Conservation (phyloP, 2,888 invertebrate species). For the Plagodis pulveraria region DNA sequence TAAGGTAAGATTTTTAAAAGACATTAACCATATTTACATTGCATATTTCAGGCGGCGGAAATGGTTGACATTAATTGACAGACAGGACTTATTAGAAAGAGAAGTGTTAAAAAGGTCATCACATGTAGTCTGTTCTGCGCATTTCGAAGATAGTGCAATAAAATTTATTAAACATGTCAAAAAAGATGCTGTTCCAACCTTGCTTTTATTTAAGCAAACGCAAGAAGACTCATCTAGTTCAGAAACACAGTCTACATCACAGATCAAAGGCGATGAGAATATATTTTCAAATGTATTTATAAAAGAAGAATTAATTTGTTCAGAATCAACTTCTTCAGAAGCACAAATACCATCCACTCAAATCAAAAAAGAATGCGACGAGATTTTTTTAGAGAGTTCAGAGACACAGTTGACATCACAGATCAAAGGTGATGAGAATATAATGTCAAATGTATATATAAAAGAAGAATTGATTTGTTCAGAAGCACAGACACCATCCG, state of each 20-base stretch:
- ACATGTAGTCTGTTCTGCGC: constrained; percentile 26
- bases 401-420: too few species aligned
- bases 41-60: constrained; percentile 28
- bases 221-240: not conserved
- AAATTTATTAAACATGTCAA: constrained; percentile 23
- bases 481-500: too few species aligned
- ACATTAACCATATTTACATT: not conserved
- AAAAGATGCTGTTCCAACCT: constrained; percentile 22
- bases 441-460: too few species aligned
- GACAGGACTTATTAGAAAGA: constrained; percentile 29
- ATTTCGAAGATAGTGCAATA: constrained; percentile 25
- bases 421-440: too few species aligned
- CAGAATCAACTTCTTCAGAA: too few species aligned
- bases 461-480: too few species aligned
- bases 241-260: not conserved
- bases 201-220: not conserved
- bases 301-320: not conserved
- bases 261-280: not conserved
- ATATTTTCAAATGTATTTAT: not conserved
- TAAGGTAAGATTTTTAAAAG: not conserved
- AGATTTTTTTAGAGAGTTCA: too few species aligned
- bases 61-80: constrained; percentile 28
- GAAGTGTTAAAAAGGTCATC: constrained; percentile 8
- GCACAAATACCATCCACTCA: too few species aligned
- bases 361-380: too few species aligned